A percentile compares a stretch with the other conserved stretches of the same genome.
These are phyloP conservation scores for Diadema setosum DNA, from an alignment of 35 echinoderm and acorn worm genomes.

Conservation along the genomic window DNA sequence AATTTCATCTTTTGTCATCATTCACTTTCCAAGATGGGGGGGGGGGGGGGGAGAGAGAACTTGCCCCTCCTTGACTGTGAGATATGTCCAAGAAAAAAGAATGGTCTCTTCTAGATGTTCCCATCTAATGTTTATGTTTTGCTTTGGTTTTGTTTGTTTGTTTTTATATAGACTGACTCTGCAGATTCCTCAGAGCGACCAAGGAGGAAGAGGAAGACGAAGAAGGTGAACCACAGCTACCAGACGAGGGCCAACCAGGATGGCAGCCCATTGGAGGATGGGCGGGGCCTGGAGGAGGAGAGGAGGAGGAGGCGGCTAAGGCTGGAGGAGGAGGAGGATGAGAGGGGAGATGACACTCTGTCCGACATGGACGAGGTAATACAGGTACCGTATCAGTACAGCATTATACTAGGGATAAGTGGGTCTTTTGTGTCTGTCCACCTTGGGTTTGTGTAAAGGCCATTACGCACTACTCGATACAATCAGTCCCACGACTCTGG, in stretches of 20 bases:
- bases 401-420: no score
- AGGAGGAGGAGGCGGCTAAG: conserved; percentile 12
- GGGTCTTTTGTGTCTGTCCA: no score
- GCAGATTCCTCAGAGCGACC: conserved; percentile 40
- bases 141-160: not conserved
- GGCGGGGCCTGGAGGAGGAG: conserved; percentile 25
- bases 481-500: no score
- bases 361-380: conserved; percentile 48
- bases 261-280: not conserved
- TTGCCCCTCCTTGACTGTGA: no score
- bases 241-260: conserved; percentile 40
- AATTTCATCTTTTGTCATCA: no score
- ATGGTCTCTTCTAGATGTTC: no score
- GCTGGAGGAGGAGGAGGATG: not conserved
- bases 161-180: conserved; percentile 31
- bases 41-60: no score
- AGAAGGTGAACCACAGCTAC: conserved; percentile 56
- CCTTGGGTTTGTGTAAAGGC: no score
- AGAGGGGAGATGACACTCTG: conserved; percentile 17
- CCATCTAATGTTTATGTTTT: not conserved
- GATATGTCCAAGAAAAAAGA: no score
- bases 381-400: no score
- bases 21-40: no score
- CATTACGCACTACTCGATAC: no score
- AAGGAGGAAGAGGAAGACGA: conserved; percentile 46